A percentile compares a stretch with the other conserved stretches of the same genome.
Evolutionary conservation across 2,113 vertebrate genomes (phyloP).

Genomic region (Petrocephalus microphthalmus): DNA sequence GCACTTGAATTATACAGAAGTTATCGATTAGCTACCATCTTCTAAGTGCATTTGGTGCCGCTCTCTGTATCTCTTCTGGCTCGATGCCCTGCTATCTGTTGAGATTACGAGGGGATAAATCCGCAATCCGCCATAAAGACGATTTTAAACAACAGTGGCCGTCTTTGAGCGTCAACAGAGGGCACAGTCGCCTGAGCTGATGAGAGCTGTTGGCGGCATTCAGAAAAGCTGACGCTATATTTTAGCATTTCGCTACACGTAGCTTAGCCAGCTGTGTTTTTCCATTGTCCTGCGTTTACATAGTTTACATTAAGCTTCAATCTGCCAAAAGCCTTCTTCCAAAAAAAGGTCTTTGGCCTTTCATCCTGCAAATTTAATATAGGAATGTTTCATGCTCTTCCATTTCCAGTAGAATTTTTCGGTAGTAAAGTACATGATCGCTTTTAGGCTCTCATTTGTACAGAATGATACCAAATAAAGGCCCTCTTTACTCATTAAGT

Average conservation of each 20-base stretch:
- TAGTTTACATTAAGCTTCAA: not conserved
- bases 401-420: not conserved
- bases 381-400: not conserved
- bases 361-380: not conserved
- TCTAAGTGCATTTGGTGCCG: not conserved
- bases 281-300: not conserved
- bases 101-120: not conserved
- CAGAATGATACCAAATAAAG: not conserved
- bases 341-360: not conserved
- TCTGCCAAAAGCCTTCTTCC: not conserved
- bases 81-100: not conserved
- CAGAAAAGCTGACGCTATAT: not conserved
- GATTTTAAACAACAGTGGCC: not conserved
- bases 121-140: not conserved
- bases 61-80: not conserved
- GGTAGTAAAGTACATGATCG: not conserved
- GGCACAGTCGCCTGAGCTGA: not conserved
- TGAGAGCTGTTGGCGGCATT: not conserved
- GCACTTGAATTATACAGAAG: not conserved
- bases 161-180: not conserved
- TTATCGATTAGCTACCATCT: not conserved
- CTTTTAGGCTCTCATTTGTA: not conserved
- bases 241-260: not conserved
- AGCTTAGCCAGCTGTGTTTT: not conserved
- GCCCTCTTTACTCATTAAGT: not conserved